Conservation (phyloP, 2,113 vertebrate species). For the Clupea harengus region DNA sequence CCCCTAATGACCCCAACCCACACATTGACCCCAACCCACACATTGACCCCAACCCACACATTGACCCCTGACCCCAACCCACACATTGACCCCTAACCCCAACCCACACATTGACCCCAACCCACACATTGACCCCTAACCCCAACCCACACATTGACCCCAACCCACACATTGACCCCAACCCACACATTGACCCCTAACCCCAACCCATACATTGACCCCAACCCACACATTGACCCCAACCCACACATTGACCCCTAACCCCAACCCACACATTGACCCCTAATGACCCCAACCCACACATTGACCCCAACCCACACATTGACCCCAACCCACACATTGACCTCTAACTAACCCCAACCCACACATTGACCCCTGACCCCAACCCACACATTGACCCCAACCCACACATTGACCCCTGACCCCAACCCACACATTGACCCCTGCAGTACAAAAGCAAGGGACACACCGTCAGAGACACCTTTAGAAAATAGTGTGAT, state of each 20-base stretch:
- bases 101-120: background rate
- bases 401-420: background rate
- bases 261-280: too few species aligned
- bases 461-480: constrained; percentile 41
- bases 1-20: background rate
- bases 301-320: background rate
- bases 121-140: background rate
- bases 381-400: too few species aligned
- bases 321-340: too few species aligned
- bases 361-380: background rate
- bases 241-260: background rate
- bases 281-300: background rate
- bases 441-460: background rate
- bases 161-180: background rate
- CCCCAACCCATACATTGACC: too few species aligned
- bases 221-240: background rate
- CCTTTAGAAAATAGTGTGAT: constrained; percentile 97
- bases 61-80: background rate
- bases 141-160: too few species aligned
- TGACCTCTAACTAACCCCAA: too few species aligned
- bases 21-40: background rate
- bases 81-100: background rate
- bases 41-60: background rate
- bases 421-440: background rate
- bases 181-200: background rate